Base-by-base conservation (phyloP, 2,113 vertebrate species). In the Kryptolebias marmoratus region DNA sequence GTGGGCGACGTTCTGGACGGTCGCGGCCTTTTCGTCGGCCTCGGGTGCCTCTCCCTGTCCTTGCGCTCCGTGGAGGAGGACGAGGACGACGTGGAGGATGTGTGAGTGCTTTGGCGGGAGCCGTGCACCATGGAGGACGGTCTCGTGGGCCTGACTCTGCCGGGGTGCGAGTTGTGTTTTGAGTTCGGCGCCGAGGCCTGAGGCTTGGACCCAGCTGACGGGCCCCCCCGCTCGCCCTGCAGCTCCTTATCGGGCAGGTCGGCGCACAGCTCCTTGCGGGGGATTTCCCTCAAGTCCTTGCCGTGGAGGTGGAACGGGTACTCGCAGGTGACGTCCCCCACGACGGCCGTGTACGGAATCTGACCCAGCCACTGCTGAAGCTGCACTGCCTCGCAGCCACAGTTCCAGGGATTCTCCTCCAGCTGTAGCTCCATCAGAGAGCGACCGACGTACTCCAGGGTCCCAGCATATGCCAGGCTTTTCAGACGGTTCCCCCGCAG, bases 321-420 rank as follows among this genome's bases (percentile, higher is more conserved):
- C 87, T 99, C 97, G 5, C 98, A 99, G 53, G 96, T 98, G 75
- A 99, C 97, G 59, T 99, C 97, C 45, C 98, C 98, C 36, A 99
- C 98, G 44, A 99, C 94, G 0, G 96, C 97, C 0, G 98, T 98
- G 89, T 98, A 98, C 31, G 97, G 97, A 72, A 99, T 98, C 77
- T 95, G 96, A 68, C 97, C 96, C 85, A 99, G 90, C 97, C 97
- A 99, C 71, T 95, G 95, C 90, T 97, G 97, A 5, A 99, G 89
- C 81, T 97, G 96, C 72, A 98, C 94, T 0, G 97, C 96, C 79
- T 99, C 97, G 11, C 98, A 99, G 1, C 95, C 96, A 59, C 98
- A 99, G 90, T 97, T 98, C 98, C 98, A 99, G 0, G 97, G 97
- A 88, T 99, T 99, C 90, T 99, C 98, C 90, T 98, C 97, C 80